Percentiles rank a stretch among this genome's conserved stretches.
Conservation (phyloP, 1,140 invertebrate species). For the Grapholita molesta region DNA sequence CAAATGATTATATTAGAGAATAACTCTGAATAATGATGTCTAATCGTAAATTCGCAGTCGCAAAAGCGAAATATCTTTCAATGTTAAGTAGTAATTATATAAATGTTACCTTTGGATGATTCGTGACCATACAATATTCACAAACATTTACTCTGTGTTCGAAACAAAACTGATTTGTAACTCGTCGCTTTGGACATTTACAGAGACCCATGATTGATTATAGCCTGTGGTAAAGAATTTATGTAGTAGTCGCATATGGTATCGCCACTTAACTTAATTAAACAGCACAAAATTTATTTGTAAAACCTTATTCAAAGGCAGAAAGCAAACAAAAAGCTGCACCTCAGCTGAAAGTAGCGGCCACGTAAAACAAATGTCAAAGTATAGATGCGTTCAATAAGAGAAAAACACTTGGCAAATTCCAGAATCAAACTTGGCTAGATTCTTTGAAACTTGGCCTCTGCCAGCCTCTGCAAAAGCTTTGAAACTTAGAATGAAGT, state of each 20-base stretch:
- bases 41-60: too few species aligned
- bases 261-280: background rate
- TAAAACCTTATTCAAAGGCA: conserved; percentile 20
- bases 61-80: too few species aligned
- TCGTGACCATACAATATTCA: conserved; percentile 97
- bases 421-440: background rate
- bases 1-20: background rate
- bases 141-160: conserved; percentile 99
- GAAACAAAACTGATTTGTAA: conserved; percentile 99
- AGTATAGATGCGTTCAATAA: conserved; percentile 14
- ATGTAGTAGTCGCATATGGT: background rate
- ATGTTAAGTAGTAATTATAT: conserved; percentile 11
- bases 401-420: conserved; percentile 1
- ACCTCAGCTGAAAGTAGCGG: conserved; percentile 17
- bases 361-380: conserved; percentile 34
- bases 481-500: too few species aligned
- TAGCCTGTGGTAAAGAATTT: background rate
- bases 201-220: conserved; percentile 93
- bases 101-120: conserved; percentile 94
- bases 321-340: conserved; percentile 2
- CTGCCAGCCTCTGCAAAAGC: too few species aligned
- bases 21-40: too few species aligned
- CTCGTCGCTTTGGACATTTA: conserved; percentile 97
- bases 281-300: background rate
- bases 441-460: too few species aligned